These are phyloP conservation scores for Nycteola revayana DNA, from an alignment of 2,888 invertebrate genomes.

Conservation along the genomic window DNA sequence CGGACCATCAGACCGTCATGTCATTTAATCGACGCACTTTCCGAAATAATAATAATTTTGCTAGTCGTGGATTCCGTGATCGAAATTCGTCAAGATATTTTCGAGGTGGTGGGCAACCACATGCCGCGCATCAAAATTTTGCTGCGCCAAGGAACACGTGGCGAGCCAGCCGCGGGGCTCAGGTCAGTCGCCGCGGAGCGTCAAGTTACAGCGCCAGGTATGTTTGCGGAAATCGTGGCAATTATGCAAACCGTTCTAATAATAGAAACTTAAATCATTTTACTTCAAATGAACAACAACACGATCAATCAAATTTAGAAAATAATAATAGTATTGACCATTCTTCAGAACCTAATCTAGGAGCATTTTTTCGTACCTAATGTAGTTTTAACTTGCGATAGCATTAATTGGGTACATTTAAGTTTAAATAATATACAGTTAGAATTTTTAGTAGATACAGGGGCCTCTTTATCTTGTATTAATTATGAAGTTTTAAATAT, in stretches of 20 bases:
- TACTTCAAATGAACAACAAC: background rate
- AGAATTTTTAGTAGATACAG: slow-evolving; percentile 1
- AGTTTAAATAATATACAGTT: background rate
- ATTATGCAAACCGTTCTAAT: background rate
- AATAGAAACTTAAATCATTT: background rate
- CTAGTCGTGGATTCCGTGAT: background rate
- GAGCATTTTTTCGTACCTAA: background rate
- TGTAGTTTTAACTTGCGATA: background rate
- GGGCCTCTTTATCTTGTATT: background rate
- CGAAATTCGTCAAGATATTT: background rate
- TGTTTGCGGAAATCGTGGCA: background rate
- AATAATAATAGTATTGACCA: background rate
- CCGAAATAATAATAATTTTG: background rate
- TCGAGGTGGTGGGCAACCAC: background rate
- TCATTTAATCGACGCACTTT: background rate
- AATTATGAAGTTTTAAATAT: background rate
- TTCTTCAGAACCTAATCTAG: background rate
- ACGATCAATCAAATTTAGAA: background rate
- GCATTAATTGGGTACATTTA: slow-evolving; percentile 1
- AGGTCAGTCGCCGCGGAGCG: background rate
- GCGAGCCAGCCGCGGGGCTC: background rate
- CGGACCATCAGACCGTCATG: background rate
- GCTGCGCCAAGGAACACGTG: background rate
- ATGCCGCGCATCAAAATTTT: background rate
- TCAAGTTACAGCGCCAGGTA: background rate